Evolutionary conservation across 1,140 invertebrate species (phyloP).

Genomic region (Drosophila funebris): DNA sequence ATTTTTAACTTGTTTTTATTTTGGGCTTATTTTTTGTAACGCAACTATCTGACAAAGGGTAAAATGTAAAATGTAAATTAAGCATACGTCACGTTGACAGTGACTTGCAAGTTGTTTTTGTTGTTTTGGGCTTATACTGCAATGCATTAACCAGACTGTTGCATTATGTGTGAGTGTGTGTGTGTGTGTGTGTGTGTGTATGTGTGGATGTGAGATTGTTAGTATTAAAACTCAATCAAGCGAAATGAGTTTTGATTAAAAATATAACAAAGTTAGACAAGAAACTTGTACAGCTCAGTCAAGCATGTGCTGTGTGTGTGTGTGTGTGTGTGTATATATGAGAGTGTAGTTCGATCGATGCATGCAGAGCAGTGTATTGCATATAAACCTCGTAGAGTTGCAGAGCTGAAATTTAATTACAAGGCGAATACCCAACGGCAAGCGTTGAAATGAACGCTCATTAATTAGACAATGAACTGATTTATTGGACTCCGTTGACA

Average conservation of each 20-base stretch:
- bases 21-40: not conserved
- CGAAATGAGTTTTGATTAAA: constrained; percentile 79
- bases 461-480: constrained; percentile 74
- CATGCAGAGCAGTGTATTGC: not conserved
- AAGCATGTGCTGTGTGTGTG: constrained; percentile 4
- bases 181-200: not conserved
- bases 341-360: constrained; percentile 11
- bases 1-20: not conserved
- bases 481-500: constrained; percentile 50
- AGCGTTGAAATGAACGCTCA: constrained; percentile 17
- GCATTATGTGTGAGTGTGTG: not conserved
- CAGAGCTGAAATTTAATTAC: constrained; percentile 31
- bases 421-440: constrained; percentile 15
- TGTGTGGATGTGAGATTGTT: not conserved
- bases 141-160: constrained; percentile 29
- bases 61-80: constrained; percentile 9
- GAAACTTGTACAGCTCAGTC: constrained; percentile 30
- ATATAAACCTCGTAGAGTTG: not conserved
- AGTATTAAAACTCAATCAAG: constrained; percentile 74
- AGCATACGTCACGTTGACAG: constrained; percentile 24
- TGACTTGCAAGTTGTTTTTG: constrained; percentile 1
- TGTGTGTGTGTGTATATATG: not conserved
- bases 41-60: not conserved
- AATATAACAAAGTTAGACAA: constrained; percentile 73
- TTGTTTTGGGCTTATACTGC: not conserved